Conservation (phyloP, 2,113 vertebrate genomes). For the Clarias magur region DNA sequence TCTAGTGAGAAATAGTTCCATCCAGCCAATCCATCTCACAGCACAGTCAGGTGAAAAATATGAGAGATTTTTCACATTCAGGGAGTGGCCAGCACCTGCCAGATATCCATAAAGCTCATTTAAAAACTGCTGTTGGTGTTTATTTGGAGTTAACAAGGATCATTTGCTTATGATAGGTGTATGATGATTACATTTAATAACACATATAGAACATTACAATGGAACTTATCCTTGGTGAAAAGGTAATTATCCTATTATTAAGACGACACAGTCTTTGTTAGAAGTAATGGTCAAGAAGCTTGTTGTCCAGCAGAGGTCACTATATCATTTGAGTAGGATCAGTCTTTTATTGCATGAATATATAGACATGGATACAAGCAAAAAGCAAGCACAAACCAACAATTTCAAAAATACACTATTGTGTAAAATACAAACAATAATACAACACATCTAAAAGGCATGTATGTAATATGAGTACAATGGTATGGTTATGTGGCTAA, state of each 20-base stretch:
- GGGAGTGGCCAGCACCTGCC: neutral
- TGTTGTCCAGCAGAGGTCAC: slow-evolving; percentile 3
- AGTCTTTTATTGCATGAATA: neutral
- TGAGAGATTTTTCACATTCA: neutral
- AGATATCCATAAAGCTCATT: neutral
- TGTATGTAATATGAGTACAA: neutral
- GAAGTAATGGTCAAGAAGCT: neutral
- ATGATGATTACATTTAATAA: neutral
- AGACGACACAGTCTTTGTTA: neutral
- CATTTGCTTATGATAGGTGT: neutral
- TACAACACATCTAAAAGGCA: neutral
- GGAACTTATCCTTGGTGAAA: too few relatives aligned
- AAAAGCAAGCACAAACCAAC: neutral
- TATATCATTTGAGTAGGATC: neutral
- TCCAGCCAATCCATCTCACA: neutral
- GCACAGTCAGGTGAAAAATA: too few relatives aligned
- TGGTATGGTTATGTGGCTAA: neutral
- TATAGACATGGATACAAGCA: too few relatives aligned
- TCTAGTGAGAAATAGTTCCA: neutral
- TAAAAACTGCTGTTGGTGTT: neutral
- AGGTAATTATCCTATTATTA: neutral
- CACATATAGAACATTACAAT: neutral
- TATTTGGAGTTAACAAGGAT: neutral
- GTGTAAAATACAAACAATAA: neutral
- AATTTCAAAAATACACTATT: neutral